phyloP scores from a whole-genome alignment of 2,888 invertebrate genomes.

The Metallyticus violacea region DNA sequence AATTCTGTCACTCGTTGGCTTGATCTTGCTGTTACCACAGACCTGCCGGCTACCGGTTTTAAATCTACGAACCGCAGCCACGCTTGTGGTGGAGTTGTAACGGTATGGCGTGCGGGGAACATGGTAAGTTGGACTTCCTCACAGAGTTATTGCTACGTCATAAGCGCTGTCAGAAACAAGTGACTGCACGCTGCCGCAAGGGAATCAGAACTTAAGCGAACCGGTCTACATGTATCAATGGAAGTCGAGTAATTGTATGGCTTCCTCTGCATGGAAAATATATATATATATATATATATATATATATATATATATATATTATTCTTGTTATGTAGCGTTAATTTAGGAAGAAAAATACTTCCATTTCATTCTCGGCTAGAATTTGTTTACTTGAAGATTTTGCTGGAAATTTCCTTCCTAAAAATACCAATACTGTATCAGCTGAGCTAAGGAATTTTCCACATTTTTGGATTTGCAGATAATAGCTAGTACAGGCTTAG shows the following conservation, averaged over 20 bases:
- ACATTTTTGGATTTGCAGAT: too few relatives aligned
- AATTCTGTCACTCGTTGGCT: not conserved
- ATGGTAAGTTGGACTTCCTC: not conserved
- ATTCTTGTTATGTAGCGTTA: too few relatives aligned
- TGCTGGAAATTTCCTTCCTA: too few relatives aligned
- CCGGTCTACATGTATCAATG: not conserved
- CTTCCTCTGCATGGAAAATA: not conserved
- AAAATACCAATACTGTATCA: too few relatives aligned
- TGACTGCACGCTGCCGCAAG: not conserved
- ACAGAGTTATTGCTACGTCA: not conserved
- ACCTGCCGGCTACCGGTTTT: not conserved
- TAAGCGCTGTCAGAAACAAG: not conserved
- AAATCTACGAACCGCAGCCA: not conserved
- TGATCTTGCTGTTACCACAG: not conserved
- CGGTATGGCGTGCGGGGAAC: not conserved
- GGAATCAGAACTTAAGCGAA: not conserved
- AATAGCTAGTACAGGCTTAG: too few relatives aligned
- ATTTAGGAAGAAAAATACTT: too few relatives aligned
- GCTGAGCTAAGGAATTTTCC: too few relatives aligned
- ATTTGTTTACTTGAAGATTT: too few relatives aligned
- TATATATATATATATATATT: too few relatives aligned
- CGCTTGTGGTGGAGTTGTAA: not conserved
- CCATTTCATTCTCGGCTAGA: too few relatives aligned
- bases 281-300: too few relatives aligned
- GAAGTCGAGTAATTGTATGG: not conserved